Conservation (phyloP, 2,888 invertebrate genomes). For the Stenchaetothrips biformis region DNA sequence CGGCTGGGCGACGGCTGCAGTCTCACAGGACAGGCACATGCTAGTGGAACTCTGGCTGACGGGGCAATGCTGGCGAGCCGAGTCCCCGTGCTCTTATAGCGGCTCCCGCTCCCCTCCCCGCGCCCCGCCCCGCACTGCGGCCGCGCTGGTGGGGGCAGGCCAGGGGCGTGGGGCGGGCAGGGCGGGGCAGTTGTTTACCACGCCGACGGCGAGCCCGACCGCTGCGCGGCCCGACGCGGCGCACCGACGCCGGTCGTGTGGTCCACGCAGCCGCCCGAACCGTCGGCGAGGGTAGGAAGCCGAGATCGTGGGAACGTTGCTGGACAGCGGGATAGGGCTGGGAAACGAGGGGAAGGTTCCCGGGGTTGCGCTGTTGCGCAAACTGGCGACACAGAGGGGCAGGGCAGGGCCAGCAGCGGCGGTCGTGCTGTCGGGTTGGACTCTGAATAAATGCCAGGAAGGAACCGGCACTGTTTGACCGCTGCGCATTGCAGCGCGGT, state of each 20-base stretch:
- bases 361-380: too few species aligned
- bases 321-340: too few species aligned
- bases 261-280: too few species aligned
- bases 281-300: too few species aligned
- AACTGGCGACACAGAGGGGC: too few species aligned
- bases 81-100: neutral
- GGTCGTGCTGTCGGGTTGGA: too few species aligned
- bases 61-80: neutral
- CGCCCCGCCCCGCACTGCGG: slow-evolving; percentile 7
- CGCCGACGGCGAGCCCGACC: neutral
- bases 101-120: neutral
- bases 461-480: too few species aligned
- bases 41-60: slow-evolving; percentile 4
- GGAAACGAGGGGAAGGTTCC: too few species aligned
- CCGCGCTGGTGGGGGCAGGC: neutral
- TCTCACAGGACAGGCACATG: slow-evolving; percentile 20
- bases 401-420: too few species aligned
- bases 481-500: neutral
- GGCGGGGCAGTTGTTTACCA: neutral
- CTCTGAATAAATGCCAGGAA: too few species aligned
- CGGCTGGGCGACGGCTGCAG: neutral
- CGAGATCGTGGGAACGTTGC: too few species aligned
- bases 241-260: neutral
- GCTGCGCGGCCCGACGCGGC: neutral
- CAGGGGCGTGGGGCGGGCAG: neutral